Evolutionary conservation across 2,113 vertebrate species (phyloP).

Genomic region (Australoheros scitulus): DNA sequence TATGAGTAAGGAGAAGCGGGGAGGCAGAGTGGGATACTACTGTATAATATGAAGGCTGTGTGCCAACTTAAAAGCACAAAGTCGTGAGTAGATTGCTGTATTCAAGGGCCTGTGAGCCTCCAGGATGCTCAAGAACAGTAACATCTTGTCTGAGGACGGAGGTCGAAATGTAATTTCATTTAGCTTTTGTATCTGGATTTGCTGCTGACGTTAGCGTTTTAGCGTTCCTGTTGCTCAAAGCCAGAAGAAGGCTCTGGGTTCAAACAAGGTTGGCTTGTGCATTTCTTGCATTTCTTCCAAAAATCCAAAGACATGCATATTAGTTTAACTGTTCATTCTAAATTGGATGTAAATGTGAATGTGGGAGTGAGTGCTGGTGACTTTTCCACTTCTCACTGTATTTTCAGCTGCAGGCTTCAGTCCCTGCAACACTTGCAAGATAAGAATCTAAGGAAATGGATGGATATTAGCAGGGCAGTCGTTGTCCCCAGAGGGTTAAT

Average conservation of each 20-base stretch:
- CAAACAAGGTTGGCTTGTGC: background rate
- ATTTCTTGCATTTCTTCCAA: background rate
- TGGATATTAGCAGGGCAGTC: background rate
- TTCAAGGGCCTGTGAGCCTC: constrained; percentile 5
- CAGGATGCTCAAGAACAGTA: constrained; percentile 35
- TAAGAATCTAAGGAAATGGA: no score
- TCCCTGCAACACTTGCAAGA: background rate
- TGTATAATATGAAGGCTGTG: background rate
- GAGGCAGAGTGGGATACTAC: background rate
- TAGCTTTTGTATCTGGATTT: constrained; percentile 31
- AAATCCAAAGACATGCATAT: background rate
- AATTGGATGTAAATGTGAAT: background rate
- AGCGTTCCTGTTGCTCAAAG: background rate
- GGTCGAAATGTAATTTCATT: constrained; percentile 54
- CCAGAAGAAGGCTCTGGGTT: background rate
- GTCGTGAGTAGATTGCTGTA: constrained; percentile 20
- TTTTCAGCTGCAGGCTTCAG: background rate
- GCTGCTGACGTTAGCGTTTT: constrained; percentile 31
- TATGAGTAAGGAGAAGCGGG: background rate
- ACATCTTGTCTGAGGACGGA: constrained; percentile 32
- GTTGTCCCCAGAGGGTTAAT: background rate
- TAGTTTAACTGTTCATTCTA: background rate
- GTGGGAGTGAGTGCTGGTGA: no score
- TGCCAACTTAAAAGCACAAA: constrained; percentile 51
- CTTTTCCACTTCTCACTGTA: background rate